Evolutionary conservation across 2,888 invertebrate genomes (phyloP).

Genomic region (Drosophila limbata): DNA sequence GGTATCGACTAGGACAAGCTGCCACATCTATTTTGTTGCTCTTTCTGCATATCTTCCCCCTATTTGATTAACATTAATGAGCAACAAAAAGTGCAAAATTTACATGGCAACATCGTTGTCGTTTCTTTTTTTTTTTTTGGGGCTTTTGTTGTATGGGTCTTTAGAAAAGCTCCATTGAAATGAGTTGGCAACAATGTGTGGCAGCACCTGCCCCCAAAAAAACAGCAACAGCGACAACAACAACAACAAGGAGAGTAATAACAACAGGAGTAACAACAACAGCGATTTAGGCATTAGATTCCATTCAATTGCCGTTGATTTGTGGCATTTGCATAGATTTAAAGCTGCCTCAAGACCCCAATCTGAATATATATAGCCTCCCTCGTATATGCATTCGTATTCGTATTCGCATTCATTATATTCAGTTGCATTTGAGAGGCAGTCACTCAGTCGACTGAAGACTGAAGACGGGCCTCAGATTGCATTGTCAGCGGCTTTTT

Average conservation of each 20-base stretch:
- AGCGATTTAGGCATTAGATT: slow-evolving; percentile 78
- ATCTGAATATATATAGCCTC: slow-evolving; percentile 11
- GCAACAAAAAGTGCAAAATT: slow-evolving; percentile 79
- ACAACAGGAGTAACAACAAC: slow-evolving; percentile 45
- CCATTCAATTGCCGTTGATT: slow-evolving; percentile 73
- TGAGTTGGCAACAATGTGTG: slow-evolving; percentile 68
- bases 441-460: slow-evolving; percentile 17
- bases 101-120: slow-evolving; percentile 66
- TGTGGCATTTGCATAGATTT: slow-evolving; percentile 63
- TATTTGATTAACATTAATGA: slow-evolving; percentile 78
- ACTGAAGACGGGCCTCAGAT: slow-evolving; percentile 39
- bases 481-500: slow-evolving; percentile 74
- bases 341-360: slow-evolving; percentile 46
- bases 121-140: slow-evolving; percentile 16
- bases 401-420: slow-evolving; percentile 38
- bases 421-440: slow-evolving; percentile 55
- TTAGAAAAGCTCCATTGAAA: slow-evolving; percentile 65
- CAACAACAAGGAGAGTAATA: slow-evolving; percentile 29
- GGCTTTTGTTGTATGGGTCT: slow-evolving; percentile 53
- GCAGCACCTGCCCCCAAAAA: slow-evolving; percentile 48
- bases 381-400: slow-evolving; percentile 6
- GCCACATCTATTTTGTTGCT: neutral
- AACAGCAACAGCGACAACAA: slow-evolving; percentile 17
- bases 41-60: slow-evolving; percentile 33
- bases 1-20: slow-evolving; percentile 9